Conservation (phyloP, 2,888 invertebrate species). For the Dendrolimus houi region DNA sequence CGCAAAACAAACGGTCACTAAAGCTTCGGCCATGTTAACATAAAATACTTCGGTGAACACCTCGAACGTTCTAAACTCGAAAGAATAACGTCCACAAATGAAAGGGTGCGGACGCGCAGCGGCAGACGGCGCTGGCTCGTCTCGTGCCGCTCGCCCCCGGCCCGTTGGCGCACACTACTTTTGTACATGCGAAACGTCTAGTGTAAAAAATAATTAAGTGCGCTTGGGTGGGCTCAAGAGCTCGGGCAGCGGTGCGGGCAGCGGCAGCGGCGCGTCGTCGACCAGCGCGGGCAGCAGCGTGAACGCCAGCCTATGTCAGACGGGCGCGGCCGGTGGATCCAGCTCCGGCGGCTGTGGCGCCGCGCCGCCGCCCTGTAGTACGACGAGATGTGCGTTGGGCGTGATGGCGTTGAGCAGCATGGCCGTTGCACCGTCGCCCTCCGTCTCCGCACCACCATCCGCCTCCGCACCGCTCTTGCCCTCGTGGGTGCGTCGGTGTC, state of each 20-base stretch:
- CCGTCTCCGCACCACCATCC: slow-evolving; percentile 25
- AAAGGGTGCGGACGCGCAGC: slow-evolving; percentile 5
- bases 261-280: slow-evolving; percentile 69
- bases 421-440: slow-evolving; percentile 83
- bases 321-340: slow-evolving; percentile 83
- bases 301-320: slow-evolving; percentile 73
- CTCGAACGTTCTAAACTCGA: slow-evolving; percentile 54
- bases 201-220: slow-evolving; percentile 64
- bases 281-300: slow-evolving; percentile 71
- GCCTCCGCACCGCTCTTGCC: slow-evolving; percentile 22
- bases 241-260: slow-evolving; percentile 70
- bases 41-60: slow-evolving; percentile 61
- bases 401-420: slow-evolving; percentile 89
- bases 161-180: slow-evolving; percentile 33
- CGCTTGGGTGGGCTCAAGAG: slow-evolving; percentile 69
- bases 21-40: slow-evolving; percentile 70
- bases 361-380: slow-evolving; percentile 91
- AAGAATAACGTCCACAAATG: slow-evolving; percentile 45
- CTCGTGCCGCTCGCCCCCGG: slow-evolving; percentile 42
- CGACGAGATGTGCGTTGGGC: slow-evolving; percentile 93
- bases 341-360: too few species aligned
- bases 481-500: slow-evolving; percentile 83
- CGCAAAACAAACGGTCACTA: slow-evolving; percentile 68
- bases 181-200: slow-evolving; percentile 49
- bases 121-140: slow-evolving; percentile 28